Conservation (phyloP, 2,888 invertebrate genomes). For the Aleiodes leptofemur region DNA sequence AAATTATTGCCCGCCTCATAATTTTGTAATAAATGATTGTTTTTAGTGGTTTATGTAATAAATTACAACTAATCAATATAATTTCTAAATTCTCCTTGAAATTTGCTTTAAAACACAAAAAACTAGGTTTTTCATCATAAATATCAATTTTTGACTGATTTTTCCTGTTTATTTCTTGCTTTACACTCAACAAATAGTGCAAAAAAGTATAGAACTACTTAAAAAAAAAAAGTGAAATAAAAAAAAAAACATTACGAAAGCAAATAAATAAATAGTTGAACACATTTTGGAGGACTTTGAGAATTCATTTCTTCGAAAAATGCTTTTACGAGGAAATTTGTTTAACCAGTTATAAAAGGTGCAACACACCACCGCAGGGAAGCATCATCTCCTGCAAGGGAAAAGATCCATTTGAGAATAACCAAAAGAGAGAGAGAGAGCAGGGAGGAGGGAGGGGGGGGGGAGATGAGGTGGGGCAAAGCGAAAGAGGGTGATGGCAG, state of each 20-base stretch:
- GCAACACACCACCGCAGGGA: slow-evolving; percentile 55
- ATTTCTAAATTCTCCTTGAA: no score
- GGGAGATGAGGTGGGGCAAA: slow-evolving; percentile 52
- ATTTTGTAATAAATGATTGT: no score
- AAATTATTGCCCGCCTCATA: no score
- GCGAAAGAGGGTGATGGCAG: slow-evolving; percentile 46
- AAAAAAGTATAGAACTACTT: no score
- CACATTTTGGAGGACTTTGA: slow-evolving; percentile 1
- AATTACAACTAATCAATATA: no score
- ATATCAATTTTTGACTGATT: no score
- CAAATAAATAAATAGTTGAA: not conserved
- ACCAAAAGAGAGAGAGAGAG: not conserved
- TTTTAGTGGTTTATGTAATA: no score
- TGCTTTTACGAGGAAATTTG: slow-evolving; percentile 68
- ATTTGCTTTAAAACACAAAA: no score
- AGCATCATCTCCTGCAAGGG: slow-evolving; percentile 39
- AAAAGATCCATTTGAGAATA: slow-evolving; percentile 15
- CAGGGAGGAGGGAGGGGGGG: not conserved
- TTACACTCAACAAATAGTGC: no score
- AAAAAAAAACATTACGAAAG: not conserved
- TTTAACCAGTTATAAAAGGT: slow-evolving; percentile 68
- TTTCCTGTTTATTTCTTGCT: no score
- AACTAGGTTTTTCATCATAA: no score
- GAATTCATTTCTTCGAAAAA: slow-evolving; percentile 61
- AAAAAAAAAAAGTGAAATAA: not conserved